Conservation (phyloP, 2,888 invertebrate species). For the Napeogenes inachia region DNA sequence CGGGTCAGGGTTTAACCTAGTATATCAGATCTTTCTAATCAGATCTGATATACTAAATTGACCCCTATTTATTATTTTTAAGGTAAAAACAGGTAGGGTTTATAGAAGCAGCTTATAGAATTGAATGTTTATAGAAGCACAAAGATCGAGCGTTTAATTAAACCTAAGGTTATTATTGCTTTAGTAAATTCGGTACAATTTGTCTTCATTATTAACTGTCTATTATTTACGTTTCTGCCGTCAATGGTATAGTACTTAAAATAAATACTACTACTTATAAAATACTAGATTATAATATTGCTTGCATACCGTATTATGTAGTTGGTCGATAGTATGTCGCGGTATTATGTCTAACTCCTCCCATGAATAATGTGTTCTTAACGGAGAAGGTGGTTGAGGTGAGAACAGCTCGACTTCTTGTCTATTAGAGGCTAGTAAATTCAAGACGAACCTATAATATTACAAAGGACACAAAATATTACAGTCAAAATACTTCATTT, state of each 20-base stretch:
- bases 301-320: constrained; percentile 80
- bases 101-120: neutral
- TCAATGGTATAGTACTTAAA: too few relatives aligned
- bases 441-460: constrained; percentile 59
- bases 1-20: neutral
- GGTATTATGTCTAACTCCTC: constrained; percentile 80
- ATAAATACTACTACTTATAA: too few relatives aligned
- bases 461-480: too few relatives aligned
- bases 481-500: too few relatives aligned
- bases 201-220: too few relatives aligned
- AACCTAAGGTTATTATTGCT: too few relatives aligned
- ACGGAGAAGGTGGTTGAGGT: constrained; percentile 52
- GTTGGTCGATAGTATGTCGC: constrained; percentile 78
- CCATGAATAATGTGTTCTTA: constrained; percentile 71
- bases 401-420: constrained; percentile 49
- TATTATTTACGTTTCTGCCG: too few relatives aligned
- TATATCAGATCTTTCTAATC: too few relatives aligned
- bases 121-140: neutral
- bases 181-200: too few relatives aligned
- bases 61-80: neutral
- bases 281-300: too few relatives aligned
- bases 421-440: constrained; percentile 57
- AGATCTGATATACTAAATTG: too few relatives aligned
- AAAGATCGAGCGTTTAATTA: too few relatives aligned
- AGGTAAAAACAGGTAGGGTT: neutral